phyloP scores from a whole-genome alignment of 2,888 invertebrate genomes.

The Scaptomyza cyrtandrae region DNA sequence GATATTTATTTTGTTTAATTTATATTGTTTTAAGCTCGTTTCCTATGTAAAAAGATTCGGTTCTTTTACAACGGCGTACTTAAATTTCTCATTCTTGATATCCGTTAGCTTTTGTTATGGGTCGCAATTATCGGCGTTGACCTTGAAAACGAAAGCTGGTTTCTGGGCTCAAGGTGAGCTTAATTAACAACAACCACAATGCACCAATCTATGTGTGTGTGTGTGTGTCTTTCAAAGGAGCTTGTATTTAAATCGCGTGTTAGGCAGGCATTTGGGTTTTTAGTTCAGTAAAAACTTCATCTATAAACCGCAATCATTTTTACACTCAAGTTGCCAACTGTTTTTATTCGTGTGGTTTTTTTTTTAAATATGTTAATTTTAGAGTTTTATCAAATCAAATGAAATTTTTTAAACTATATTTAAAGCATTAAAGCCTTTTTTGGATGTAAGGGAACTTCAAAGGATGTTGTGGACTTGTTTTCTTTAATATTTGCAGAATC shows the following conservation, averaged over 20 bases:
- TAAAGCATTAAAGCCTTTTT: background rate
- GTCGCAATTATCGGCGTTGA: conserved; percentile 66
- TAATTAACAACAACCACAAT: conserved; percentile 72
- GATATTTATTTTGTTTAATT: background rate
- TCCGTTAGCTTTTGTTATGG: conserved; percentile 36
- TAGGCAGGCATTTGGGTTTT: conserved; percentile 41
- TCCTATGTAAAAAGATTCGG: background rate
- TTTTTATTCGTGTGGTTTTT: background rate
- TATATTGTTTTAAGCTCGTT: background rate
- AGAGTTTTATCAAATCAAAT: conserved; percentile 26
- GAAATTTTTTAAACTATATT: conserved; percentile 19
- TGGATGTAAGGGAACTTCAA: background rate
- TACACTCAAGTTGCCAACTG: conserved; percentile 1
- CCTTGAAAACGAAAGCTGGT: conserved; percentile 63
- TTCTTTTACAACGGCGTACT: background rate
- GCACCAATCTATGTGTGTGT: conserved; percentile 24
- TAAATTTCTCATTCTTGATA: conserved; percentile 10
- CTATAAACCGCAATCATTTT: conserved; percentile 18
- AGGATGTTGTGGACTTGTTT: background rate
- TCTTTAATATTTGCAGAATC: conserved; percentile 10
- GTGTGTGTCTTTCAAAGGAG: conserved; percentile 10
- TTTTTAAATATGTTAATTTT: conserved; percentile 13
- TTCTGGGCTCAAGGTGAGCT: conserved; percentile 62
- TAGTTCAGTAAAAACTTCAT: conserved; percentile 19
- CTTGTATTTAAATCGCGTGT: conserved; percentile 64